Conservation (phyloP, 2,888 invertebrate species). For the Diploptera punctata region DNA sequence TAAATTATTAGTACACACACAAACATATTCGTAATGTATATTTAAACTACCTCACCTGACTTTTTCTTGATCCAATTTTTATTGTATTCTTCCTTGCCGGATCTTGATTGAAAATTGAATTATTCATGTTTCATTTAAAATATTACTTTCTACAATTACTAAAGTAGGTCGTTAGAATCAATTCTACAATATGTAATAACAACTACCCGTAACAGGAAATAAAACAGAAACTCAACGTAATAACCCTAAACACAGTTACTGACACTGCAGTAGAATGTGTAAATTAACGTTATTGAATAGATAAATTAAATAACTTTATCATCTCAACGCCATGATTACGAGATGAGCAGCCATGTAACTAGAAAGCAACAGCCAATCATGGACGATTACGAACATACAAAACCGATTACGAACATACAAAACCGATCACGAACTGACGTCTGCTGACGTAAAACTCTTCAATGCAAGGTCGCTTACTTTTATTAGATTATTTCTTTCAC, state of each 20-base stretch:
- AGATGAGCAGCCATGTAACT: too few relatives aligned
- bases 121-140: neutral
- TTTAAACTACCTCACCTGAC: conserved; percentile 67
- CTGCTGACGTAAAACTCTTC: too few relatives aligned
- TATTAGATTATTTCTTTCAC: too few relatives aligned
- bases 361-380: too few relatives aligned
- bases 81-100: conserved; percentile 60
- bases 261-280: conserved; percentile 45
- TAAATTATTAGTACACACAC: too few relatives aligned
- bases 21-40: conserved; percentile 17
- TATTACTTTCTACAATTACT: conserved; percentile 31
- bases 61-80: conserved; percentile 83
- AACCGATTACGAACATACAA: too few relatives aligned
- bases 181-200: neutral
- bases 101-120: neutral
- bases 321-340: neutral
- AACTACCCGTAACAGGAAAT: neutral
- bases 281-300: conserved; percentile 16
- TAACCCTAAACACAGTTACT: conserved; percentile 41
- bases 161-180: conserved; percentile 28
- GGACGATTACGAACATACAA: too few relatives aligned
- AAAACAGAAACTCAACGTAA: neutral
- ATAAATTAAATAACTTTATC: neutral
- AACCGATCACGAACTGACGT: too few relatives aligned
- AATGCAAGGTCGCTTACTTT: too few relatives aligned